Percentiles rank a stretch among this genome's conserved stretches.
Conservation (phyloP, 53 echinoderm and acorn worm species). For the Astropecten irregularis region DNA sequence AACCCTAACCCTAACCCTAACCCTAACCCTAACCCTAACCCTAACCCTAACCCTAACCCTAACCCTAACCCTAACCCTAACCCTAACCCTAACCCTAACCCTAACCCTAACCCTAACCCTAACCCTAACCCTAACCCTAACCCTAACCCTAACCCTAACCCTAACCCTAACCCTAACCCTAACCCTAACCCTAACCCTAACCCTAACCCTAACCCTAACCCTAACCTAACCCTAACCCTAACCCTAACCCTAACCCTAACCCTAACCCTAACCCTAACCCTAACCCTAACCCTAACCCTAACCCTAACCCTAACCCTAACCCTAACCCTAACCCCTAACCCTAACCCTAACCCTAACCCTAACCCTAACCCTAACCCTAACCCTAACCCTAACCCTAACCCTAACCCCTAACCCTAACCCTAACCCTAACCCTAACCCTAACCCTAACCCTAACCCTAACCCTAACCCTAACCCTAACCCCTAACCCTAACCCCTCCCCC, state of each 20-base stretch:
- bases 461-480: not conserved
- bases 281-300: not conserved
- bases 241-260: not conserved
- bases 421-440: not conserved
- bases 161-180: not conserved
- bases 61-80: not conserved
- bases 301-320: not conserved
- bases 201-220: not conserved
- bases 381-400: not conserved
- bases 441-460: not conserved
- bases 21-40: not conserved
- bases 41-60: not conserved
- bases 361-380: not conserved
- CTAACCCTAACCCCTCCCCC: too few species aligned
- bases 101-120: not conserved
- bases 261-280: not conserved
- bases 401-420: too few species aligned
- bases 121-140: not conserved
- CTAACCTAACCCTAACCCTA: too few species aligned
- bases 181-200: not conserved
- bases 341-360: too few species aligned
- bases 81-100: not conserved
- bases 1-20: not conserved
- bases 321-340: too few species aligned
- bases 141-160: not conserved